Base-by-base conservation (phyloP, 2,888 invertebrate genomes). In the Caenorhabditis zanzibari region DNA sequence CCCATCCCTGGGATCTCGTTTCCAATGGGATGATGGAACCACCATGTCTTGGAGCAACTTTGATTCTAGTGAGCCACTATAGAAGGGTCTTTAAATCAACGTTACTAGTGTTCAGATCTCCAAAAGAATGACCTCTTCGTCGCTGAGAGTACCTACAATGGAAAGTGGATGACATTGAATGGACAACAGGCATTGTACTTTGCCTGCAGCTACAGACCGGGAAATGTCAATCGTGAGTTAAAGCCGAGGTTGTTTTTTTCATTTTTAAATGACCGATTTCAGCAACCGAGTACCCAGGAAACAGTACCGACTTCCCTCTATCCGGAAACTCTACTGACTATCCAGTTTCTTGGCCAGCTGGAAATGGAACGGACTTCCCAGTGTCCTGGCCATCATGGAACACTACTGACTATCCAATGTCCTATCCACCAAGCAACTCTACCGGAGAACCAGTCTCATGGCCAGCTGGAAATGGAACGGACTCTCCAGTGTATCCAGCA, bases 1-100 rank as follows among this genome's bases (percentile, higher is more conserved):
- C 7, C 14, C 72, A 14, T 28, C 72, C 19, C 19, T 52, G 4
- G 49, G 32, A 10, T 47, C 66, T 0, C n/a, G 49, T 16, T 74
- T 63, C 24, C 63, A 52, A 26, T 74, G 73, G 73, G 63, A 64
- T 22, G 73, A 74, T 26, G 73, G 73, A 41, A 74, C 63, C 10
- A 16, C 52, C 1, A 24, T 54, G n/a, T n/a, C 12, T 0, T 74
- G 73, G 73, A 54, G 52, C 14, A 74, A 74, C 38, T 74, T 74
- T n/a, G 63, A 64, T 59, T 26, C 38, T 1, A 66, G 63, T 63
- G 41, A 22, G 44, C 2, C 2, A 16, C 41, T 26, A n/a, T 41
- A 22, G 49, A 49, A 19, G 7, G 1, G 2, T 26, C 26, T 26
- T 24, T 10, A 22, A n/a, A 22, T 22, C 0, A 4, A 26, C 14